Conservation (phyloP, 2,888 invertebrate species). For the Lasioglossum figueresi region DNA sequence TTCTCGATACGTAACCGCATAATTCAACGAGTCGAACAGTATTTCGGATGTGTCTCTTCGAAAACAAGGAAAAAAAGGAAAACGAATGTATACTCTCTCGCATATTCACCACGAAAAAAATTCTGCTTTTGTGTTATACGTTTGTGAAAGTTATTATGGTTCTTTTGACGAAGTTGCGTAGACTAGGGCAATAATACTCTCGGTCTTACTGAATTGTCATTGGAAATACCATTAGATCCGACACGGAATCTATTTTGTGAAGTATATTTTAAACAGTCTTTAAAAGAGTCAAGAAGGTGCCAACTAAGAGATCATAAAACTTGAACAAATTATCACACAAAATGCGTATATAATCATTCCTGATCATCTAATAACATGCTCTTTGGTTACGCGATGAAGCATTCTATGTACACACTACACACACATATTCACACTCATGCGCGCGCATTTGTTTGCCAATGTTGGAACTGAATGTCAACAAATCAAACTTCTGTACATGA, state of each 20-base stretch:
- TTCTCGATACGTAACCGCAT: conserved; percentile 54
- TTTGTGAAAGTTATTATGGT: conserved; percentile 49
- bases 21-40: conserved; percentile 52
- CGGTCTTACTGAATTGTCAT: conserved; percentile 60
- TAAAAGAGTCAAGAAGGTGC: conserved; percentile 64
- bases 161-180: conserved; percentile 58
- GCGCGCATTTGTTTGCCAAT: conserved; percentile 15
- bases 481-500: background rate
- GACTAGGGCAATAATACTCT: conserved; percentile 46
- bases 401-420: background rate
- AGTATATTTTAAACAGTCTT: conserved; percentile 66
- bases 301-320: conserved; percentile 9
- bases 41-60: conserved; percentile 50
- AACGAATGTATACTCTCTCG: conserved; percentile 50
- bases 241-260: conserved; percentile 67
- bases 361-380: conserved; percentile 32
- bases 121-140: conserved; percentile 48
- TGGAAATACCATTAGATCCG: conserved; percentile 66
- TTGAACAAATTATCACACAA: conserved; percentile 14
- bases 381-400: conserved; percentile 2
- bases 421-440: background rate
- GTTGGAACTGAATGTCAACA: conserved; percentile 1
- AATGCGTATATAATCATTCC: conserved; percentile 33
- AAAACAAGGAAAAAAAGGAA: conserved; percentile 27
- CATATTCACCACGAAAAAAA: conserved; percentile 41